phyloP scores from a whole-genome alignment of 2,797 vertebrate genomes.

The Ceyx erithaca region DNA sequence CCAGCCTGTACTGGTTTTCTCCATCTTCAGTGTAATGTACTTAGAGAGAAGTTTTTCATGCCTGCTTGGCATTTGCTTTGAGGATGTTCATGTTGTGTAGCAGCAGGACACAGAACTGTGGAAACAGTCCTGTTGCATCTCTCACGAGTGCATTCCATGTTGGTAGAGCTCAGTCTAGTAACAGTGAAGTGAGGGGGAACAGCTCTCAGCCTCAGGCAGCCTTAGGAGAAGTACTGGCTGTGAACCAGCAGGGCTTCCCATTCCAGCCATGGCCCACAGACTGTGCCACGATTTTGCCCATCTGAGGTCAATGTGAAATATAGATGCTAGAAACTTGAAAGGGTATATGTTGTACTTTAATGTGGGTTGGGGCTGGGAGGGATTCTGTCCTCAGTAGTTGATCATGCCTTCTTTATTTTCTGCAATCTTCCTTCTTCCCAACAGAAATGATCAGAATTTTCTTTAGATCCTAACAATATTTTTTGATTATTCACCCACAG shows the following conservation, averaged over 20 bases:
- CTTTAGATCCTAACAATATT: neutral
- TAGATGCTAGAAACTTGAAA: neutral
- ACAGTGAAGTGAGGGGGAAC: neutral
- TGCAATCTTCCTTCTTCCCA: neutral
- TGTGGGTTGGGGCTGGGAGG: rapidly evolving
- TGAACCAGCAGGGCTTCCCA: neutral
- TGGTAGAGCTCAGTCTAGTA: neutral
- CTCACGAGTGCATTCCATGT: neutral
- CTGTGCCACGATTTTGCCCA: too few relatives aligned
- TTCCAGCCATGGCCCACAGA: neutral
- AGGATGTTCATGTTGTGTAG: neutral
- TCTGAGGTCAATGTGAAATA: neutral
- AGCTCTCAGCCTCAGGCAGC: neutral
- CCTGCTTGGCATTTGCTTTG: neutral
- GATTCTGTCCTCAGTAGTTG: neutral
- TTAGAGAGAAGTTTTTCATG: neutral
- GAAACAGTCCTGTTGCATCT: neutral
- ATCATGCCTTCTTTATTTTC: neutral
- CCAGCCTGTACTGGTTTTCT: neutral
- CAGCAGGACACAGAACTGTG: neutral
- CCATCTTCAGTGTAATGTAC: neutral
- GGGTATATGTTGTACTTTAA: neutral
- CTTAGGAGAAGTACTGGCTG: neutral
- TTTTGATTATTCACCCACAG: neutral
- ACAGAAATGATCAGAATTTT: neutral